Percentiles rank a stretch among this genome's conserved stretches.
Conservation (phyloP, 2,888 invertebrate species). For the Exephanes ischioxanthus region DNA sequence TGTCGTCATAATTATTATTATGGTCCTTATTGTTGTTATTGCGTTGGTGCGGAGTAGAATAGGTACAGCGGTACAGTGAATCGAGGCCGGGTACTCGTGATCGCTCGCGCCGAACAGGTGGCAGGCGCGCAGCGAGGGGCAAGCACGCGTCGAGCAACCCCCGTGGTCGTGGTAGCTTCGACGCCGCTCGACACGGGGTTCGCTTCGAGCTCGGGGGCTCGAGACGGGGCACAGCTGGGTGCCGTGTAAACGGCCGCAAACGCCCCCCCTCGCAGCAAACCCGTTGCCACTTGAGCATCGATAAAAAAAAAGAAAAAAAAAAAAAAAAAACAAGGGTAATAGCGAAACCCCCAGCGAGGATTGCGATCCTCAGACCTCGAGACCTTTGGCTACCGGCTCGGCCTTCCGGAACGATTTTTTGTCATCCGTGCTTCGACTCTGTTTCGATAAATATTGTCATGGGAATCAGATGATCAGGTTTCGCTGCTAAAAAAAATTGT, state of each 20-base stretch:
- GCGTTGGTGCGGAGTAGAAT: neutral
- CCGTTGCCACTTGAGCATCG: slow-evolving; percentile 48
- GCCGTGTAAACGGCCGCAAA: slow-evolving; percentile 74
- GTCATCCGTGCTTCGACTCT: slow-evolving; percentile 40
- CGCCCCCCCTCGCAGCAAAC: slow-evolving; percentile 16
- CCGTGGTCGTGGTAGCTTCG: slow-evolving; percentile 71
- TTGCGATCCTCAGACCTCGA: slow-evolving; percentile 44
- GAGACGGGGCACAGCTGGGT: slow-evolving; percentile 80
- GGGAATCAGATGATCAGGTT: too few species aligned
- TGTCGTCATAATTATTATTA: slow-evolving; percentile 29
- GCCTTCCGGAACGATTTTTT: slow-evolving; percentile 61
- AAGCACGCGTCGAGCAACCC: slow-evolving; percentile 81
- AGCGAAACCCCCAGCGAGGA: slow-evolving; percentile 39
- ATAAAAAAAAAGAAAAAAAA: slow-evolving; percentile 64
- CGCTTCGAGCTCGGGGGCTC: slow-evolving; percentile 64
- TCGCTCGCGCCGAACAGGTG: slow-evolving; percentile 79
- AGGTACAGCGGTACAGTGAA: slow-evolving; percentile 16
- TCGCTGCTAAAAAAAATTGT: too few species aligned
- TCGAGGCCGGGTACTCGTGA: slow-evolving; percentile 51
- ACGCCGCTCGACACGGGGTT: slow-evolving; percentile 63
- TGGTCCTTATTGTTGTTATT: slow-evolving; percentile 21
- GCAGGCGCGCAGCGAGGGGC: slow-evolving; percentile 80
- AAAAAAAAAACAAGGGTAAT: slow-evolving; percentile 27
- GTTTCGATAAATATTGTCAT: slow-evolving; percentile 33
- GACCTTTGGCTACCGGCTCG: slow-evolving; percentile 32